phyloP scores from a whole-genome alignment of 2,888 invertebrate genomes.

The Endomychus coccineus region DNA sequence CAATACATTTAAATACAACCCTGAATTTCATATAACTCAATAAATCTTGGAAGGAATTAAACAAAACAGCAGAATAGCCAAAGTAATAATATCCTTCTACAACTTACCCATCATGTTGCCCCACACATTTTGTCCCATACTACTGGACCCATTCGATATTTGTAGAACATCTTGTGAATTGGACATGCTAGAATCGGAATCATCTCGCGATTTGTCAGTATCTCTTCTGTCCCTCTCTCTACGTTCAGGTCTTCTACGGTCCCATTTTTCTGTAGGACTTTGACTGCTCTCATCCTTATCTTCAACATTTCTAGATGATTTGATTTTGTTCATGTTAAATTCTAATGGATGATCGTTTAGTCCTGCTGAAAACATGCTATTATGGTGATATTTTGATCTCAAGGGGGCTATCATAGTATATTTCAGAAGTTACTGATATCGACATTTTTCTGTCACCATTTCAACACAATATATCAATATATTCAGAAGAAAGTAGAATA shows the following conservation, averaged over 20 bases:
- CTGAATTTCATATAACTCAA: no score
- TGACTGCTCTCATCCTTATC: conserved; percentile 44
- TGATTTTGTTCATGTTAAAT: conserved; percentile 55
- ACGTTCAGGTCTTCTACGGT: conserved; percentile 25
- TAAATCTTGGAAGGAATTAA: no score
- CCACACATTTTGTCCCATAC: conserved; percentile 37
- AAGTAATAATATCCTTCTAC: no score
- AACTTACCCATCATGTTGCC: conserved; percentile 38
- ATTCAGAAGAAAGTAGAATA: no score
- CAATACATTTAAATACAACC: no score
- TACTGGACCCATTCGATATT: conserved; percentile 29
- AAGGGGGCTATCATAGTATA: no score
- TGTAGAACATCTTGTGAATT: conserved; percentile 34
- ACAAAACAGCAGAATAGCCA: background rate
- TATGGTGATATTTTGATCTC: no score
- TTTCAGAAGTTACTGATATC: no score
- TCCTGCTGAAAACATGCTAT: conserved; percentile 25
- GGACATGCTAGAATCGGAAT: conserved; percentile 44
- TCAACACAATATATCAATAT: no score
- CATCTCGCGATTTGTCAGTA: conserved; percentile 39
- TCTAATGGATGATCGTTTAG: conserved; percentile 56
- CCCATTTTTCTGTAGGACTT: conserved; percentile 34
- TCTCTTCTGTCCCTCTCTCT: conserved; percentile 41
- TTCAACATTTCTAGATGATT: conserved; percentile 44
- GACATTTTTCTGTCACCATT: no score